These are phyloP conservation scores for Apocheima hispidaria DNA, from an alignment of 2,888 invertebrate species.

Conservation along the genomic window DNA sequence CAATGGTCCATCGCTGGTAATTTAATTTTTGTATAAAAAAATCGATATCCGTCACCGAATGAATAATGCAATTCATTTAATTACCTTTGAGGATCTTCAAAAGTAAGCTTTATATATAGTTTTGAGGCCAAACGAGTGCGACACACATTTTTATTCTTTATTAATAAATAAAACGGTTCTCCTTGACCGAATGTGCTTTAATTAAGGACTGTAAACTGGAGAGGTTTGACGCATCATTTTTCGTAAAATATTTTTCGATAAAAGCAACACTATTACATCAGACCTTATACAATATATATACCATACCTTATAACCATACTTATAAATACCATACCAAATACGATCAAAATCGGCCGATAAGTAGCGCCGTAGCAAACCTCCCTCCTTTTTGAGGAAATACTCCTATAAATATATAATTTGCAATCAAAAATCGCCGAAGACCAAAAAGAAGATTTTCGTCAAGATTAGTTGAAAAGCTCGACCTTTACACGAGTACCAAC, in stretches of 20 bases:
- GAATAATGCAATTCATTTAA: conserved; percentile 14
- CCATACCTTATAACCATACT: not conserved
- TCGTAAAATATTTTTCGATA: not conserved
- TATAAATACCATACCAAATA: too few species aligned
- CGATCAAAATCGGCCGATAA: too few species aligned
- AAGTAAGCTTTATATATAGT: not conserved
- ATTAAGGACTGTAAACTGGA: conserved; percentile 1
- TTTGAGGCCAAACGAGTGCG: conserved; percentile 11
- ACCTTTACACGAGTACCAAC: too few species aligned
- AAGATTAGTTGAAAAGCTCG: too few species aligned
- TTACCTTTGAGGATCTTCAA: conserved; percentile 3
- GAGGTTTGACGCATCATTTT: not conserved
- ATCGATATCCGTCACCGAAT: conserved; percentile 12
- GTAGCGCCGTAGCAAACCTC: too few species aligned
- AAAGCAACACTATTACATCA: too few species aligned
- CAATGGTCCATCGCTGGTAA: not conserved
- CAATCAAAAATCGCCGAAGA: too few species aligned
- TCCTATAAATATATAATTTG: too few species aligned
- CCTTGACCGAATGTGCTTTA: conserved; percentile 6
- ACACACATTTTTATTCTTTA: conserved; percentile 3
- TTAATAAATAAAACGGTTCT: conserved; percentile 6
- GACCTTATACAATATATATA: not conserved
- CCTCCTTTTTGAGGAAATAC: too few species aligned
- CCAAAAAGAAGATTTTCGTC: too few species aligned
- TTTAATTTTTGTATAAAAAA: not conserved